Percentiles rank a stretch among this genome's conserved stretches.
phyloP scores from a whole-genome alignment of 2,113 vertebrate species.

The Pristiophorus japonicus region DNA sequence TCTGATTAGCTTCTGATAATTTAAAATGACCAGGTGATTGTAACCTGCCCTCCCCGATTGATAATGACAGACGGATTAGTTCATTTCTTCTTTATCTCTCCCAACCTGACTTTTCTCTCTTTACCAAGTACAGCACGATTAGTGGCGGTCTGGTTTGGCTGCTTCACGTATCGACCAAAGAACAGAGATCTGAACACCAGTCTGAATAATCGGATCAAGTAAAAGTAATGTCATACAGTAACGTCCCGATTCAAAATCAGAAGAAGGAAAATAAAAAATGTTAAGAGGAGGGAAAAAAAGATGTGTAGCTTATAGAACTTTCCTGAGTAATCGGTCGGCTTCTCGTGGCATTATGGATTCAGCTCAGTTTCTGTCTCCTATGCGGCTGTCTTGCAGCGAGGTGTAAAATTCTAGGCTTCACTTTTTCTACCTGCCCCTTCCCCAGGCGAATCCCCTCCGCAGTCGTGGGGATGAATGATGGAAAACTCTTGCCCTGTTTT shows the following conservation, averaged over 20 bases:
- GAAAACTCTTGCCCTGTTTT: neutral
- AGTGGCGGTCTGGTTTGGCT: neutral
- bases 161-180: neutral
- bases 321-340: neutral
- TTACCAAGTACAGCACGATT: neutral
- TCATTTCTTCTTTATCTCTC: slow-evolving; percentile 14
- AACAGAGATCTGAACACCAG: neutral
- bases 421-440: neutral
- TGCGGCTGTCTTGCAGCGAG: slow-evolving; percentile 18
- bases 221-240: neutral
- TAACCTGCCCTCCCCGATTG: neutral
- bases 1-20: slow-evolving; percentile 34
- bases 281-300: neutral
- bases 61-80: slow-evolving; percentile 17
- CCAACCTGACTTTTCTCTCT: neutral
- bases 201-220: neutral
- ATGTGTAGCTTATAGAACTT: neutral
- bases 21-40: slow-evolving; percentile 35
- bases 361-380: slow-evolving; percentile 1
- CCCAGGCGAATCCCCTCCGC: neutral
- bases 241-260: neutral
- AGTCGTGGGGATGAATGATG: neutral
- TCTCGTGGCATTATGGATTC: neutral
- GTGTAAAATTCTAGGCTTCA: slow-evolving; percentile 24
- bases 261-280: neutral